Conservation (phyloP, 2,797 vertebrate species). For the Clarias pachynema region DNA sequence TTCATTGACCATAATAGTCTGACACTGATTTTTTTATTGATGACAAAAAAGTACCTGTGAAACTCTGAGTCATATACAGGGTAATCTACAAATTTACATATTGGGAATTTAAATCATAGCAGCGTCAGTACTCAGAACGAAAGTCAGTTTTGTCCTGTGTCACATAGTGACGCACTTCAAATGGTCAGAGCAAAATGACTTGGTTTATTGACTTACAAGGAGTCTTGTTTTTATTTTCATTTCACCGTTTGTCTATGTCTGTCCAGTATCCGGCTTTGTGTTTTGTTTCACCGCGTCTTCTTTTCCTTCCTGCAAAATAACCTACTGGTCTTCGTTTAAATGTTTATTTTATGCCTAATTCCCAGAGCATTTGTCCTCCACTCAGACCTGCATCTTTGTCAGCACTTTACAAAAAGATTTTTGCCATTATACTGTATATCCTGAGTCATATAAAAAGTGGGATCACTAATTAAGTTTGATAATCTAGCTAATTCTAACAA, state of each 20-base stretch:
- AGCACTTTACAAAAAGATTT: neutral
- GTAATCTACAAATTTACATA: neutral
- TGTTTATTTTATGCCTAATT: neutral
- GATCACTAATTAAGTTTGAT: neutral
- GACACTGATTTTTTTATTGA: neutral
- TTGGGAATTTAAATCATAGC: neutral
- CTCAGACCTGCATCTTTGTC: neutral
- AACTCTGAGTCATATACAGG: neutral
- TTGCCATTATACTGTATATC: too few relatives aligned
- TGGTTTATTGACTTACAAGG: neutral
- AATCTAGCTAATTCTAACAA: neutral
- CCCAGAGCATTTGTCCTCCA: slow-evolving; percentile 42
- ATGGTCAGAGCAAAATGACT: neutral
- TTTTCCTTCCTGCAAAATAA: slow-evolving; percentile 64
- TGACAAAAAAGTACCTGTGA: neutral
- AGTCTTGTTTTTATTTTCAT: slow-evolving; percentile 15
- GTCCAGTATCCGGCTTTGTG: neutral
- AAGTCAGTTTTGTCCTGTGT: neutral
- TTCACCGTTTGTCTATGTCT: slow-evolving; percentile 3
- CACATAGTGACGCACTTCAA: neutral
- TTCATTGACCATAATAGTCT: neutral
- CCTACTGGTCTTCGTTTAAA: slow-evolving; percentile 44
- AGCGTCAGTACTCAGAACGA: neutral
- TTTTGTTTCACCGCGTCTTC: slow-evolving; percentile 51
- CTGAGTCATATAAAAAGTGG: neutral